These are phyloP conservation scores for Xanthorhoe designata DNA, from an alignment of 2,888 invertebrate species.

Conservation along the genomic window DNA sequence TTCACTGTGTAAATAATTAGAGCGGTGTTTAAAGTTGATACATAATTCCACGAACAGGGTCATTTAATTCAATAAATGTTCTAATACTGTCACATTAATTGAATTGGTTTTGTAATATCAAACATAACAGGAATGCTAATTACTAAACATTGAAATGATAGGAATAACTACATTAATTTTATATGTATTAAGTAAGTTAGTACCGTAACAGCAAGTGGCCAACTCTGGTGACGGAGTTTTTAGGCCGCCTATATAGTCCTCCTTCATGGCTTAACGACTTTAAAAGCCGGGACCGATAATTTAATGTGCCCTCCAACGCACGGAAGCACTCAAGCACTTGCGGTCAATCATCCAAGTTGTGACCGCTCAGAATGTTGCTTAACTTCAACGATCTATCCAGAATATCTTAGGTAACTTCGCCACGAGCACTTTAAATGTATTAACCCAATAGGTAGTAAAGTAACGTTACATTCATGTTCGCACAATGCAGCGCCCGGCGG, in stretches of 20 bases:
- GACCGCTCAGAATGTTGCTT: no score
- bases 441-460: slow-evolving; percentile 32
- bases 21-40: neutral
- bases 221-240: no score
- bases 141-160: slow-evolving; percentile 5
- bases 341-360: no score
- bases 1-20: neutral
- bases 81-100: neutral
- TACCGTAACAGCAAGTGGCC: no score
- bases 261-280: no score
- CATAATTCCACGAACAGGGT: neutral
- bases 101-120: slow-evolving; percentile 1
- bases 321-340: no score
- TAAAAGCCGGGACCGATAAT: no score
- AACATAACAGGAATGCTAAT: neutral
- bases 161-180: neutral
- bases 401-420: no score
- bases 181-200: no score
- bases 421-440: slow-evolving; percentile 9
- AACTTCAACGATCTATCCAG: no score
- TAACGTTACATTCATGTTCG: slow-evolving; percentile 56
- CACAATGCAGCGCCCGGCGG: slow-evolving; percentile 54
- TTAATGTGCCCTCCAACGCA: no score
- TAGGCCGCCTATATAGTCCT: no score
- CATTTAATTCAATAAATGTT: slow-evolving; percentile 6